Base-by-base conservation (phyloP, 2,797 vertebrate genomes). In the Lemur catta region DNA sequence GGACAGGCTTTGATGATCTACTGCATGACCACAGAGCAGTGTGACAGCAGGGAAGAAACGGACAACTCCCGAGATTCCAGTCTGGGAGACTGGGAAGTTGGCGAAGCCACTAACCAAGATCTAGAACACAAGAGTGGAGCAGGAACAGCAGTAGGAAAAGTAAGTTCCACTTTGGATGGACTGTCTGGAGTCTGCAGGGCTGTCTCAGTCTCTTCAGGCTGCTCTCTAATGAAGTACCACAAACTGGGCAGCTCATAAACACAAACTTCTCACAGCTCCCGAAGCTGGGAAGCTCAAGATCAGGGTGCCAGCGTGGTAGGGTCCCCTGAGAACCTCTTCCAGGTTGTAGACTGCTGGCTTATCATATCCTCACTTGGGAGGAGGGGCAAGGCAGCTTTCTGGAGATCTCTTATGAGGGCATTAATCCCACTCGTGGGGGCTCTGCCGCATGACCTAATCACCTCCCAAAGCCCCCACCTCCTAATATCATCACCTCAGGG, bases 151-250 rank as follows among this genome's bases (percentile, higher is more conserved):
- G 61, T 67, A 9, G 4, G 52, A 69, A 69, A 35, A 8, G 4
- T 5, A 4, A 18, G 11, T 4, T 22, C 33, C 14, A 12, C 38
- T 81, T 28, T 4, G 17, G 7, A 35, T 4, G 18, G 2, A 8
- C 2, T 9, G 0, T 86, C 24, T 13, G 1, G 55, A 78, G 48
- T 15, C 48, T 4, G 10, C 6, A 43, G 18, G 3, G 33, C 30
- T 71, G 18, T 38, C 67, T 74, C 17, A 17, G 24, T 28, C 61
- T 50, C 10, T 61, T 33, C 28, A 3, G 18, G 35, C 52, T 46
- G 24, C 61, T 72, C 61, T 80, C 30, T 50, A 18, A 59, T 50
- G 52, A 43, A 18, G 46, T 41, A 26, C 24, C 35, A 35, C 17
- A 43, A 18, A 67, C 41, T 41, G 17, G 52, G 43, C 8, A 14